Conservation (phyloP, 2,888 invertebrate genomes). For the Exephanes ischioxanthus region DNA sequence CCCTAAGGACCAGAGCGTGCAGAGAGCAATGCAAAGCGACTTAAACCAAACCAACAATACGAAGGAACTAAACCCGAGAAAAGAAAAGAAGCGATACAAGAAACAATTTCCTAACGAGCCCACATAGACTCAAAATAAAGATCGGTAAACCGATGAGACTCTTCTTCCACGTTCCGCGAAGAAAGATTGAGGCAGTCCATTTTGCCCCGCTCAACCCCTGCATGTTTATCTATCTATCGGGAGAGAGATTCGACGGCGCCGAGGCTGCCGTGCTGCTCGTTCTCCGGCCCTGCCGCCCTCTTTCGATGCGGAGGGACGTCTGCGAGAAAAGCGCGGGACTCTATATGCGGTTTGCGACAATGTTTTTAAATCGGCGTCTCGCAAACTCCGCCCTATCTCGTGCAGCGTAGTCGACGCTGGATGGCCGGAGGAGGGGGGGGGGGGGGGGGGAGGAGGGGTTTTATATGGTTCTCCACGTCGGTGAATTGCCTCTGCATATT, state of each 20-base stretch:
- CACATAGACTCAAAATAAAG: too few species aligned
- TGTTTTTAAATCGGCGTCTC: constrained; percentile 66
- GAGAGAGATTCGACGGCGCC: constrained; percentile 36
- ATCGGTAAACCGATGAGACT: too few species aligned
- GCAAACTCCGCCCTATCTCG: constrained; percentile 36
- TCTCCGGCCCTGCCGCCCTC: background rate
- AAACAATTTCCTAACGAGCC: too few species aligned
- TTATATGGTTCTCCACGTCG: constrained; percentile 1
- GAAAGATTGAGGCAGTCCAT: too few species aligned
- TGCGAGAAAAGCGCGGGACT: constrained; percentile 45
- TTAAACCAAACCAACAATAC: too few species aligned
- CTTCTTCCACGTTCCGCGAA: too few species aligned
- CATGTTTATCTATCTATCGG: constrained; percentile 41
- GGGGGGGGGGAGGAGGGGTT: background rate
- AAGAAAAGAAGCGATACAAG: too few species aligned
- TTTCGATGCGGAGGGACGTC: constrained; percentile 21
- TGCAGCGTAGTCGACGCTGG: background rate
- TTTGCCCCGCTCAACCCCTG: background rate
- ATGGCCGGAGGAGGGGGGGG: background rate
- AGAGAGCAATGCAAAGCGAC: too few species aligned
- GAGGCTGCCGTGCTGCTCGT: background rate
- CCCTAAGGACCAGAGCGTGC: too few species aligned
- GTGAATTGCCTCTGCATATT: constrained; percentile 16
- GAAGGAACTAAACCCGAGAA: too few species aligned
- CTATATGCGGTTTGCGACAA: constrained; percentile 57